These are phyloP conservation scores for Phortica okadai DNA, from an alignment of 2,888 invertebrate species.

Conservation along the genomic window DNA sequence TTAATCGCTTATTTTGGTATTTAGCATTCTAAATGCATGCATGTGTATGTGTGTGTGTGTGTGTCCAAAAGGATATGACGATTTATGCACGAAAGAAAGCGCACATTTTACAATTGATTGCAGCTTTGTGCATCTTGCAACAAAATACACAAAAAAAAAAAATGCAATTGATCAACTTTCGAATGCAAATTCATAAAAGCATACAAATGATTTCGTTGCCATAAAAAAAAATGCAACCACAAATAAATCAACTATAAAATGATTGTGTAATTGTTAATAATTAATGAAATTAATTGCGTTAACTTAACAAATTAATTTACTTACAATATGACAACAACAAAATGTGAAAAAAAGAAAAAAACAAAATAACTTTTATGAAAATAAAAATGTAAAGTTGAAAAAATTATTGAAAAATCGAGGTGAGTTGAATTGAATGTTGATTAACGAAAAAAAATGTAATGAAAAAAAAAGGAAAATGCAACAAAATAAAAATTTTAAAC, in stretches of 20 bases:
- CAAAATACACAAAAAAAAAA: neutral
- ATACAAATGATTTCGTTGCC: neutral
- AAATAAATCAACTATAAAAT: constrained; percentile 31
- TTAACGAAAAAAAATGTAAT: neutral
- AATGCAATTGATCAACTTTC: neutral
- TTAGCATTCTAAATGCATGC: constrained; percentile 7
- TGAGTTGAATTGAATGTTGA: neutral
- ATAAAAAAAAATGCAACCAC: neutral
- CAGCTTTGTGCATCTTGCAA: neutral
- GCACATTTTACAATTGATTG: neutral
- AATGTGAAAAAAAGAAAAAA: constrained; percentile 1
- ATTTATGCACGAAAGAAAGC: neutral
- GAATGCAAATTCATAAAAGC: neutral
- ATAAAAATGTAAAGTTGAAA: neutral
- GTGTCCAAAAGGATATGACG: neutral
- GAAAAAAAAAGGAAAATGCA: neutral
- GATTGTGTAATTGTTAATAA: constrained; percentile 32
- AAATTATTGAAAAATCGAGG: neutral
- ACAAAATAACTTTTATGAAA: neutral
- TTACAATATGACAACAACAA: neutral
- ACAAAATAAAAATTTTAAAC: neutral
- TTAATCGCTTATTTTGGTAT: constrained; percentile 39
- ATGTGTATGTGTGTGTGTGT: neutral
- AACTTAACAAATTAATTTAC: constrained; percentile 30
- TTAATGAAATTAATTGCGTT: constrained; percentile 32